phyloP scores from a whole-genome alignment of 2,797 vertebrate species.

The Falco peregrinus region DNA sequence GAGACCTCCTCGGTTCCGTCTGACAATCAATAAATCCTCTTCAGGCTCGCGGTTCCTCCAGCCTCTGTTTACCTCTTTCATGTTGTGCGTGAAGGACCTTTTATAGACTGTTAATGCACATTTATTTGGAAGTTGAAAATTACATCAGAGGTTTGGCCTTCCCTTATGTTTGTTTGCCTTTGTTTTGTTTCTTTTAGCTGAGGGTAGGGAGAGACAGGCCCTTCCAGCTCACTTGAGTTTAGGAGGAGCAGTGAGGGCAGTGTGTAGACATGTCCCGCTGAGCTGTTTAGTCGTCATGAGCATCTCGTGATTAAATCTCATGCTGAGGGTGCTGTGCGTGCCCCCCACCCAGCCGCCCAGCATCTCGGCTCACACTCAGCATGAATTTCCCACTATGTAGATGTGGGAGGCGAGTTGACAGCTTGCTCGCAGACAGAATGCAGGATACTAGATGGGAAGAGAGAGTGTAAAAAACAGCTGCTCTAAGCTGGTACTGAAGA shows the following conservation, averaged over 20 bases:
- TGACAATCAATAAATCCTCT: conserved; percentile 48
- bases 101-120: background rate
- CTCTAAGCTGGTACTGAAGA: background rate
- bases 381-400: background rate
- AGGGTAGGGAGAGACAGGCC: background rate
- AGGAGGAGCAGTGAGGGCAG: background rate
- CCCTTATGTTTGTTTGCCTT: background rate
- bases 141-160: background rate
- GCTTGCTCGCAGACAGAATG: background rate
- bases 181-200: background rate
- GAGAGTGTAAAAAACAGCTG: background rate
- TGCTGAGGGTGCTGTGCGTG: background rate
- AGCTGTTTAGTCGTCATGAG: background rate
- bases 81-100: background rate
- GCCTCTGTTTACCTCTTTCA: background rate
- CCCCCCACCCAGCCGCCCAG: background rate
- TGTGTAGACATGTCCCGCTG: background rate
- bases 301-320: background rate
- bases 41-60: background rate
- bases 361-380: background rate
- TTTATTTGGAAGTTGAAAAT: conserved; percentile 12
- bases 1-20: conserved; percentile 1
- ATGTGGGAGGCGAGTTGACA: conserved; percentile 16
- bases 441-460: background rate
- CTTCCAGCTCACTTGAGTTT: background rate